Percentiles rank a stretch among this genome's conserved stretches.
These are phyloP conservation scores for Hanleya hanleyi DNA, from an alignment of 2,888 invertebrate genomes.

Conservation along the genomic window DNA sequence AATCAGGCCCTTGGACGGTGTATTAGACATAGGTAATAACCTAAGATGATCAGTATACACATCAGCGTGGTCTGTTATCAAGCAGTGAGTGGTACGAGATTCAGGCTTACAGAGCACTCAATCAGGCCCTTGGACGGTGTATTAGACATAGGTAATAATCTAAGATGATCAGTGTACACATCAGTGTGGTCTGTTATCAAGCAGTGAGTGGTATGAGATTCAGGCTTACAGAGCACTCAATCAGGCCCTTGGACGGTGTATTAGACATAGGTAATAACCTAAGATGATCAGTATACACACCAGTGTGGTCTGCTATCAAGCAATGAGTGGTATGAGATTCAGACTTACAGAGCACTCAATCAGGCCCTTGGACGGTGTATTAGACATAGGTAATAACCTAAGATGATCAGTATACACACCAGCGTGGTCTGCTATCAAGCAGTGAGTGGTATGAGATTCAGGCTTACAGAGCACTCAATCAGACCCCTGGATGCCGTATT, in stretches of 20 bases:
- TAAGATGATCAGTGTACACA: slow-evolving; percentile 79
- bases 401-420: slow-evolving; percentile 56
- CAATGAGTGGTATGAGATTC: slow-evolving; percentile 81
- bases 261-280: no score
- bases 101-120: slow-evolving; percentile 85
- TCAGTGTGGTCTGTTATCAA: slow-evolving; percentile 76
- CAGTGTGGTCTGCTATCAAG: slow-evolving; percentile 77
- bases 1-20: slow-evolving; percentile 89
- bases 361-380: slow-evolving; percentile 88
- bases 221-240: slow-evolving; percentile 86
- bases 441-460: slow-evolving; percentile 82
- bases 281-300: slow-evolving; percentile 78
- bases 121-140: slow-evolving; percentile 88
- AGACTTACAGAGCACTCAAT: slow-evolving; percentile 85
- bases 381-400: no score
- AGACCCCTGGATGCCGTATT: slow-evolving; percentile 87
- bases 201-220: slow-evolving; percentile 81
- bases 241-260: slow-evolving; percentile 87
- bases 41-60: slow-evolving; percentile 79
- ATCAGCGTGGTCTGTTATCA: slow-evolving; percentile 75
- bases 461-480: slow-evolving; percentile 85
- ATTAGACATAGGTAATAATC: no score
- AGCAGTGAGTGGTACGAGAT: slow-evolving; percentile 82
- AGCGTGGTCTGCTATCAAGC: slow-evolving; percentile 77
- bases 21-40: slow-evolving; percentile 85